Conservation (phyloP, 2,797 vertebrate genomes). For the Scarus forsteni region DNA sequence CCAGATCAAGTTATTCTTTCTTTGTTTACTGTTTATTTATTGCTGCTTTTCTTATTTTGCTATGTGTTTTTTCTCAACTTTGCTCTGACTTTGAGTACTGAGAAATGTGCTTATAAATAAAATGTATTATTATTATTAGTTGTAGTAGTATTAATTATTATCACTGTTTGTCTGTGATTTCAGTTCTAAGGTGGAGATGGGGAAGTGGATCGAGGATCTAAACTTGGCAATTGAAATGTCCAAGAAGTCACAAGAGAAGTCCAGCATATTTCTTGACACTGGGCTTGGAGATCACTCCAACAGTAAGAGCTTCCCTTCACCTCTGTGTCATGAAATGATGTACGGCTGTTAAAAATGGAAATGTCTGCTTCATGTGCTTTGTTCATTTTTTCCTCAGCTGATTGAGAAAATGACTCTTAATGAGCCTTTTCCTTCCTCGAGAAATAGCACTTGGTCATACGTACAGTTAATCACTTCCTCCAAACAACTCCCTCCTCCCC, state of each 20-base stretch:
- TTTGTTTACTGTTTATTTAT: too few relatives aligned
- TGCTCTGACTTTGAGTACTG: too few relatives aligned
- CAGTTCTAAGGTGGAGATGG: conserved; percentile 94
- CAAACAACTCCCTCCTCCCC: conserved; percentile 46
- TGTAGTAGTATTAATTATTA: too few relatives aligned
- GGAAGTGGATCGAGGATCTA: conserved; percentile 96
- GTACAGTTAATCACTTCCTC: conserved; percentile 51
- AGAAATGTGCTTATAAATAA: too few relatives aligned
- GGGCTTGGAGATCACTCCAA: conserved; percentile 80
- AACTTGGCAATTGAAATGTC: conserved; percentile 91
- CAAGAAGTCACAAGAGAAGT: conserved; percentile 86
- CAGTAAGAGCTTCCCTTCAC: conserved; percentile 82
- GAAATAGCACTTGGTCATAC: conserved; percentile 1
- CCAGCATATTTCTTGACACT: conserved; percentile 82
- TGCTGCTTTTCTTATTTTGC: too few relatives aligned
- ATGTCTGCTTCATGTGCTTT: neutral
- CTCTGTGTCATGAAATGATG: neutral
- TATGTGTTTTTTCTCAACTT: too few relatives aligned
- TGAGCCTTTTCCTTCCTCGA: neutral
- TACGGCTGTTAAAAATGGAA: neutral
- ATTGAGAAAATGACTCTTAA: neutral
- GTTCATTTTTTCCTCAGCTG: conserved; percentile 5
- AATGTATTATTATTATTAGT: too few relatives aligned
- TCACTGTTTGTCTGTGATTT: conserved; percentile 1
- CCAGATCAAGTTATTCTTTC: too few relatives aligned